Evolutionary conservation across 2,888 invertebrate genomes (phyloP).

Genomic region (Acleris literana): DNA sequence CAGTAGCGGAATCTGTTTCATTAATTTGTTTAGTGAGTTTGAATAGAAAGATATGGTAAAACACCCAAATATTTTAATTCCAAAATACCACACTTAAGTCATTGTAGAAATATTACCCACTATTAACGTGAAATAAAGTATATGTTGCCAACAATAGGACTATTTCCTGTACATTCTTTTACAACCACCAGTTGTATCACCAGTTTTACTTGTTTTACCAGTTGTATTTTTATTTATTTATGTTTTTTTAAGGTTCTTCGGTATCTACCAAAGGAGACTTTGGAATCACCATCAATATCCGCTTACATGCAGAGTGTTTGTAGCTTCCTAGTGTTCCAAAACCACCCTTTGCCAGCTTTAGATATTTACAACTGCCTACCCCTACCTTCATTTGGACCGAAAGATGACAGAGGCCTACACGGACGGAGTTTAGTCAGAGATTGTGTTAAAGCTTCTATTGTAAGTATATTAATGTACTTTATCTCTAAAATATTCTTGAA

Average conservation of each 20-base stretch:
- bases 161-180: no score
- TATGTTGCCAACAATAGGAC: no score
- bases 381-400: slow-evolving; percentile 72
- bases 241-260: slow-evolving; percentile 59
- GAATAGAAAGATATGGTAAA: no score
- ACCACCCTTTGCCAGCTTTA: slow-evolving; percentile 74
- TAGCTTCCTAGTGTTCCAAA: slow-evolving; percentile 78
- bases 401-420: slow-evolving; percentile 80
- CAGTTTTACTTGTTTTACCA: no score
- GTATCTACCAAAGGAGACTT: slow-evolving; percentile 58
- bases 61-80: no score
- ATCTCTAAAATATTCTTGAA: background rate
- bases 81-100: no score
- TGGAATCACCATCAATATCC: slow-evolving; percentile 69
- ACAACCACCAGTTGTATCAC: no score
- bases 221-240: background rate
- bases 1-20: no score
- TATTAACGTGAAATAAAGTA: no score
- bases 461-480: slow-evolving; percentile 50
- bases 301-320: slow-evolving; percentile 78
- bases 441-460: slow-evolving; percentile 80
- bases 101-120: no score
- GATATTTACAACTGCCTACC: slow-evolving; percentile 78
- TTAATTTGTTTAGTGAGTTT: no score
- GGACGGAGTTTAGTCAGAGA: slow-evolving; percentile 83